Evolutionary conservation across 2,113 vertebrate genomes (phyloP).

Genomic region (Romanogobio albipinnatus): DNA sequence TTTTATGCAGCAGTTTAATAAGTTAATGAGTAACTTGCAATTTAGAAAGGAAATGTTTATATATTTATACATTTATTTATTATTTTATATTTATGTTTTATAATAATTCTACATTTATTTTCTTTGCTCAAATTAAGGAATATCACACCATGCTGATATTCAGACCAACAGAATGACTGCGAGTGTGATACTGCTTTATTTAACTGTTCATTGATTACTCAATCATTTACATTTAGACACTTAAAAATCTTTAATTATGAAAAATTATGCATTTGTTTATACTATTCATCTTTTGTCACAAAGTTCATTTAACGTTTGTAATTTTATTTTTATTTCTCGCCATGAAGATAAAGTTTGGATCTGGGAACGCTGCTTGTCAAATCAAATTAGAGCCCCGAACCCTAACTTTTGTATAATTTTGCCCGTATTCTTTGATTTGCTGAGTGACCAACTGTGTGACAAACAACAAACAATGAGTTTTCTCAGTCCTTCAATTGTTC

Average conservation of each 20-base stretch:
- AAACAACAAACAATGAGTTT: conserved; percentile 6
- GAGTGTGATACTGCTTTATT: background rate
- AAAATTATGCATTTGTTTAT: background rate
- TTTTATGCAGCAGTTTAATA: background rate
- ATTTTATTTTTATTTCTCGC: background rate
- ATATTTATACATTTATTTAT: background rate
- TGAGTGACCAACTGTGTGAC: background rate
- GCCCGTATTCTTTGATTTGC: background rate
- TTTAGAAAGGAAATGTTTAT: background rate
- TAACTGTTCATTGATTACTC: background rate
- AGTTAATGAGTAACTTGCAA: background rate
- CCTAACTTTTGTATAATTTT: background rate
- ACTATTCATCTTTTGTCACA: too few species aligned
- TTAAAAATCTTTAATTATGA: background rate
- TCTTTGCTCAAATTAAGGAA: background rate
- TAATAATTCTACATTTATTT: too few species aligned
- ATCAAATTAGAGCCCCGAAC: background rate
- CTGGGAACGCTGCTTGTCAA: background rate
- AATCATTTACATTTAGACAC: background rate
- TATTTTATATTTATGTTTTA: background rate
- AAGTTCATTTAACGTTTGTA: too few species aligned
- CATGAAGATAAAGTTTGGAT: background rate
- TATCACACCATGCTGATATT: background rate
- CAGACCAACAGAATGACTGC: background rate
- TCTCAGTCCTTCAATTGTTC: conserved; percentile 23